Base-by-base conservation (phyloP, 1,140 invertebrate genomes). In the Samia ricini region DNA sequence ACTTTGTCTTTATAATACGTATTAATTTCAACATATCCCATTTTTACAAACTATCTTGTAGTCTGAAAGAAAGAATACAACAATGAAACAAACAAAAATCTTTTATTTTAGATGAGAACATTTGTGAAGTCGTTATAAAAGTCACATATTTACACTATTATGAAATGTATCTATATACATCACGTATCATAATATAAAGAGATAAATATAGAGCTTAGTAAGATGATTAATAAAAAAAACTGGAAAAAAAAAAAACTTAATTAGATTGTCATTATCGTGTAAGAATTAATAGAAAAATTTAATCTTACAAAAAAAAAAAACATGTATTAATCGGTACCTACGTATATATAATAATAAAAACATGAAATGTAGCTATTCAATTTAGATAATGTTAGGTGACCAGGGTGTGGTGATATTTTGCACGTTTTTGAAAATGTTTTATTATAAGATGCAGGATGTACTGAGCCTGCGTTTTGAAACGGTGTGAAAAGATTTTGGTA, bases 341-440 rank as follows among this genome's bases (percentile, higher is more conserved):
- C 75, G 63, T 79, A 81, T 60, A 66, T 68, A 79, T 80, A 29
- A 42, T n/a, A n/a, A n/a, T n/a, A n/a, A 82, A 76, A 78, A 74
- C 75, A 78, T 84, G 78, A 83, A 86, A 79, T 57, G 84, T 88
- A 86, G 83, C 76, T 80, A 81, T 79, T 88, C 73, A 81, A 81
- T 83, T 86, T 86, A 88, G 80, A 85, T 85, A 88, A 88, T 85
- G 79, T 85, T 90, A 90, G 87, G 87, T 77, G 87, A 90, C 87
- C 87, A 90, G 87, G 87, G 87, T 90, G 87, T 86, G 87, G 87
- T 88, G 87, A 88, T 89, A 89, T 89, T 89, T 89, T 89, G 87
- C 87, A 88, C 83, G 85, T 88, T 90, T 90, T 88, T 90, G 84
- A 90, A 83, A 79, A 86, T 87, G 81, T 88, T 87, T 88, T 89